Conservation (phyloP, 2,113 vertebrate species). For the Sciurus niger region DNA sequence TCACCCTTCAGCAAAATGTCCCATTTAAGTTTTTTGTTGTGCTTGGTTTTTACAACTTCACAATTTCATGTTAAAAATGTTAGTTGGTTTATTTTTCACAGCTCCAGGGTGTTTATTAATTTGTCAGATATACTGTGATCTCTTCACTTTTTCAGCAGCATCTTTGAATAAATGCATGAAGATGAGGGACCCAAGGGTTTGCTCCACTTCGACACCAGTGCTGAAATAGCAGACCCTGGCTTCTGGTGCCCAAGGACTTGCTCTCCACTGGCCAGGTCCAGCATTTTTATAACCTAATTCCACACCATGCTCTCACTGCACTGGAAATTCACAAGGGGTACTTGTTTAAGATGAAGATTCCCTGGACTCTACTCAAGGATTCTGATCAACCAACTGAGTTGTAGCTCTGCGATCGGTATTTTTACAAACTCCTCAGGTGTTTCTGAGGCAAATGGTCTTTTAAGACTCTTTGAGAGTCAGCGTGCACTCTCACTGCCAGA, state of each 20-base stretch:
- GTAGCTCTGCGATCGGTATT: background rate
- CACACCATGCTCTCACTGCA: background rate
- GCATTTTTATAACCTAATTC: background rate
- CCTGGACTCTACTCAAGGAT: background rate
- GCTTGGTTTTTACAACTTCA: conserved; percentile 57
- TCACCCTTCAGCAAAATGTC: background rate
- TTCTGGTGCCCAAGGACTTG: background rate
- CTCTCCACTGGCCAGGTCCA: background rate
- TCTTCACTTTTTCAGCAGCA: background rate
- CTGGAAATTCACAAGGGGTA: background rate
- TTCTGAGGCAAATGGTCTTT: background rate
- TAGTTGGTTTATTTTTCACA: conserved; percentile 66
- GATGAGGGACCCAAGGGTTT: background rate
- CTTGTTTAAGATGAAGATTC: background rate
- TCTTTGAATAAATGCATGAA: conserved; percentile 27
- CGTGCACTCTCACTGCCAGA: background rate
- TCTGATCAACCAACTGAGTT: background rate
- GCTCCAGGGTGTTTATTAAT: conserved; percentile 59
- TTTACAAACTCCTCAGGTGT: background rate
- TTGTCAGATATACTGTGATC: conserved; percentile 55
- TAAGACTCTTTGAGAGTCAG: background rate
- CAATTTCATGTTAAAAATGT: conserved; percentile 56
- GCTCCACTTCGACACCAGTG: background rate
- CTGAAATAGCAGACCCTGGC: background rate
- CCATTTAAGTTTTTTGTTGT: background rate